These are phyloP conservation scores for Corbicula japonica DNA, from an alignment of 2,888 invertebrate genomes.

Conservation along the genomic window DNA sequence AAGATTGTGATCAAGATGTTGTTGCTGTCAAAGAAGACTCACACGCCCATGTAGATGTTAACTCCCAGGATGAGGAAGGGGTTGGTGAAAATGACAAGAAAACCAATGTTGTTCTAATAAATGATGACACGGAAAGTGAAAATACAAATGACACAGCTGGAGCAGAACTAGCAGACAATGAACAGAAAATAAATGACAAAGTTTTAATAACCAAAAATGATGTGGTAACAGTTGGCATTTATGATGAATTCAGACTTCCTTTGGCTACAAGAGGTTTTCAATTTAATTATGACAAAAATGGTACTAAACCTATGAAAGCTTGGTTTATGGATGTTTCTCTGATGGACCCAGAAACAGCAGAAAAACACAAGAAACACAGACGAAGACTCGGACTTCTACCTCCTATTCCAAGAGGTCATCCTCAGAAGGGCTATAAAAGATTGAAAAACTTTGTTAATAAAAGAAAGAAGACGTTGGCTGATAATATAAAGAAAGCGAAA, in stretches of 20 bases:
- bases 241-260: slow-evolving; percentile 73
- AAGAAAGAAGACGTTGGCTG: slow-evolving; percentile 22
- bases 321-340: slow-evolving; percentile 78
- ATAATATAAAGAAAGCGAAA: slow-evolving; percentile 32
- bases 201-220: slow-evolving; percentile 9
- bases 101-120: no score
- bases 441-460: slow-evolving; percentile 17
- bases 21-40: no score
- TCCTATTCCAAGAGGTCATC: slow-evolving; percentile 28
- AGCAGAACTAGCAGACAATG: not conserved
- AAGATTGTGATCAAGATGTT: no score
- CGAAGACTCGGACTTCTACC: slow-evolving; percentile 37
- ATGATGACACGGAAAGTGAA: no score
- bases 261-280: slow-evolving; percentile 76
- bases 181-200: not conserved
- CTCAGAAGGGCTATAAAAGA: slow-evolving; percentile 35
- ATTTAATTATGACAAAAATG: slow-evolving; percentile 77
- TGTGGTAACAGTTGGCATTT: slow-evolving; percentile 61
- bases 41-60: no score
- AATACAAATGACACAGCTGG: no score
- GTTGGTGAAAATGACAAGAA: no score
- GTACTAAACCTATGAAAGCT: slow-evolving; percentile 73
- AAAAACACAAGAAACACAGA: slow-evolving; percentile 68
- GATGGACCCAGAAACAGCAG: slow-evolving; percentile 71
- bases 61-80: no score